Conservation (phyloP, 2,888 invertebrate species). For the Tetragonisca angustula region DNA sequence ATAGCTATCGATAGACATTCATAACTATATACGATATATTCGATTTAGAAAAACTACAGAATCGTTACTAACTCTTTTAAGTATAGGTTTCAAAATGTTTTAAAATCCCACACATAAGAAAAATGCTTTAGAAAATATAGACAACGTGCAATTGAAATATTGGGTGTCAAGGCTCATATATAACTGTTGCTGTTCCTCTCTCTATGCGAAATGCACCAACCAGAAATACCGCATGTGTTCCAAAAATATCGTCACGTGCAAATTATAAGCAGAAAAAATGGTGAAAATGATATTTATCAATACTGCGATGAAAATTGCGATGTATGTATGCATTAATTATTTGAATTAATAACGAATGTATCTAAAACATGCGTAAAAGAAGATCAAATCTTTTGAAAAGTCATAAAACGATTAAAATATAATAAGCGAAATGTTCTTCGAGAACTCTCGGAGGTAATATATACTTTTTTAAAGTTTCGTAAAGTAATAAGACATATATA, state of each 20-base stretch:
- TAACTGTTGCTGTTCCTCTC: conserved; percentile 20
- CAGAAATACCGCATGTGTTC: conserved; percentile 48
- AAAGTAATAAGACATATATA: conserved; percentile 23
- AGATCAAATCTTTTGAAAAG: not conserved
- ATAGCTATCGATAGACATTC: not conserved
- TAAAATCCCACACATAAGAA: not conserved
- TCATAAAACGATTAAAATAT: not conserved
- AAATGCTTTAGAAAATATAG: not conserved
- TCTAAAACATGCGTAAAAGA: not conserved
- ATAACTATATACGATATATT: not conserved
- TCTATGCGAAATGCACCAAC: conserved; percentile 43
- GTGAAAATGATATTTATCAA: conserved; percentile 22
- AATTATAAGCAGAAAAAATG: conserved; percentile 48
- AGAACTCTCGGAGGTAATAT: conserved; percentile 14
- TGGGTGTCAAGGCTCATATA: conserved; percentile 36
- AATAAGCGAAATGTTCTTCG: not conserved
- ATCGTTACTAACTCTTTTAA: not conserved
- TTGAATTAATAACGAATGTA: not conserved
- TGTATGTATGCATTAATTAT: not conserved
- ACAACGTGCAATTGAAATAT: conserved; percentile 27
- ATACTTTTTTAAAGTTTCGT: conserved; percentile 12
- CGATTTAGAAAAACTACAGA: not conserved
- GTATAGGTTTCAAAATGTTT: not conserved
- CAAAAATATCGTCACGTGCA: conserved; percentile 58
- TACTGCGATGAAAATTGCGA: conserved; percentile 2